Conservation (phyloP, 2,113 vertebrate genomes). For the Nothoprocta pentlandii region DNA sequence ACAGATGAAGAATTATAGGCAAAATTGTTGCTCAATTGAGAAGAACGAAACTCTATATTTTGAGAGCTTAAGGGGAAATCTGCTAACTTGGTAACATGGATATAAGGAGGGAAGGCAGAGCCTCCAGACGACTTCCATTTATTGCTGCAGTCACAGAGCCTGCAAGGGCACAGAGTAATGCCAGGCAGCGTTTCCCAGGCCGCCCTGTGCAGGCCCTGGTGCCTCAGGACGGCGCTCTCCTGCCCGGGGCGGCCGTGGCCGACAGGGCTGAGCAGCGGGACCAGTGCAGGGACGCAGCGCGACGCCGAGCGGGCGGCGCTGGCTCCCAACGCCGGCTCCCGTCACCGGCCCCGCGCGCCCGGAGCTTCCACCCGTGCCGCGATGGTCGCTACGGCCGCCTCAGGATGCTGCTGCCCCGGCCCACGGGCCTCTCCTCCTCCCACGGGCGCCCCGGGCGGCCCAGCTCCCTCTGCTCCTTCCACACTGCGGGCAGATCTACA, state of each 20-base stretch:
- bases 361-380: too few species aligned
- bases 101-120: neutral
- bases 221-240: neutral
- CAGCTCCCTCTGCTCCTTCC: accelerated
- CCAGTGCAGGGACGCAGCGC: too few species aligned
- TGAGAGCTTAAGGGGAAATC: neutral
- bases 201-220: neutral
- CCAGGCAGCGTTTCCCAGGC: slow-evolving; percentile 25
- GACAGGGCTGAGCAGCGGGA: too few species aligned
- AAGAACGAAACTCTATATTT: neutral
- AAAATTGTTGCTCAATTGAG: neutral
- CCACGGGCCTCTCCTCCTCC: neutral
- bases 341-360: too few species aligned
- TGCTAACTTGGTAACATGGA: neutral
- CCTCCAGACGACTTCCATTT: neutral
- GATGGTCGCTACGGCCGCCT: too few species aligned
- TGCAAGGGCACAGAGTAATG: slow-evolving; percentile 33
- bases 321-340: too few species aligned
- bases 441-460: neutral
- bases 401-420: neutral
- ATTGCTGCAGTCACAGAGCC: slow-evolving; percentile 25
- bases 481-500: accelerated
- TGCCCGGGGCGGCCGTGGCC: neutral
- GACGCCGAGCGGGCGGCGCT: too few species aligned
- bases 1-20: neutral